These are phyloP conservation scores for Syngnathus floridae DNA, from an alignment of 2,113 vertebrate species.

Conservation along the genomic window DNA sequence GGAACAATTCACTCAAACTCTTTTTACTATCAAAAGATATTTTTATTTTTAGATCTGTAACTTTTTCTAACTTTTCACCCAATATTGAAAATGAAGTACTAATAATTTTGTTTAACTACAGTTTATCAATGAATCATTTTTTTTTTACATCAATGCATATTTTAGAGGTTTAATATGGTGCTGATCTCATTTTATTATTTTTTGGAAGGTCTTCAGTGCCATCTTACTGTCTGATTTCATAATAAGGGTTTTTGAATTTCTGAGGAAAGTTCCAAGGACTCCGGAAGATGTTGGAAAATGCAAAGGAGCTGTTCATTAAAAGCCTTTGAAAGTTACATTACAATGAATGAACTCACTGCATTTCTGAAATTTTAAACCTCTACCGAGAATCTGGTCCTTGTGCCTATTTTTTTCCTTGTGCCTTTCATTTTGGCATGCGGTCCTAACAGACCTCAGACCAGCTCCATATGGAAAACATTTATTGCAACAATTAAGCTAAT, in stretches of 20 bases:
- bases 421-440: slow-evolving; percentile 36
- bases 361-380: slow-evolving; percentile 29
- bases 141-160: too few relatives aligned
- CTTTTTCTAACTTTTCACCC: too few relatives aligned
- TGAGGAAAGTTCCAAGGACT: background rate
- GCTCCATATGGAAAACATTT: slow-evolving; percentile 60
- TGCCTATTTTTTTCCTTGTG: background rate
- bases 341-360: slow-evolving; percentile 27
- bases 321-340: too few relatives aligned
- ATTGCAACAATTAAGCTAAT: slow-evolving; percentile 65
- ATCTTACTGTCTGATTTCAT: background rate
- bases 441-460: slow-evolving; percentile 51
- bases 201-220: background rate
- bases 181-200: background rate
- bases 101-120: too few relatives aligned
- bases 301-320: too few relatives aligned
- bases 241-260: background rate
- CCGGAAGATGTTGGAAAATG: background rate
- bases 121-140: too few relatives aligned
- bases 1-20: too few relatives aligned
- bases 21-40: too few relatives aligned
- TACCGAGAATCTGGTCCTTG: slow-evolving; percentile 40
- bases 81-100: too few relatives aligned
- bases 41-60: too few relatives aligned
- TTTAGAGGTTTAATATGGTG: too few relatives aligned